Base-by-base conservation (phyloP, 2,888 invertebrate species). In the Amblyteles armatorius region DNA sequence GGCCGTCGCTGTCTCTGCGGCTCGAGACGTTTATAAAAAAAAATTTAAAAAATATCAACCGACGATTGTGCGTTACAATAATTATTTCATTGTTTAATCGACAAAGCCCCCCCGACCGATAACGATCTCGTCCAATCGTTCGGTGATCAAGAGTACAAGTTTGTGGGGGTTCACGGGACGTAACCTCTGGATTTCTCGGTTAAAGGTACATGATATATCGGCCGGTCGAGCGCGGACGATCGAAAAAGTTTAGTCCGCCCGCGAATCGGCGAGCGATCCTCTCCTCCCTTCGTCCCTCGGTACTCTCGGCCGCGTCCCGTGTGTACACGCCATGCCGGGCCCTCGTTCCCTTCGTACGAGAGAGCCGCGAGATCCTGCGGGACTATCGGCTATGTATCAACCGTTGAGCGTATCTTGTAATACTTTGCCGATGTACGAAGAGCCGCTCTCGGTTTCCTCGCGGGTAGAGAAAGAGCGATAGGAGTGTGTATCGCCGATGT, bases 351-450 rank as follows among this genome's bases (percentile, higher is more conserved):
- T 50, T 63, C 29, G n/a, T 29, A 40, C 36, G 33, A 13, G 50
- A 44, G 73, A 73, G 26, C 57, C 11, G 60, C 57, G 52, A 81
- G 82, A 79, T 74, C 78, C 84, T 57, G 79, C 77, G 74, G 60
- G 82, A 85, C 85, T 83, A 87, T 87, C 87, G 87, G 86, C 86
- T 76, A 86, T 87, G 87, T 87, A 87, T 87, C 87, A 87, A 86
- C 78, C 50, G 80, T 78, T 63, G 78, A 84, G 84, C 74, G 87
- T 87, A 86, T 82, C 86, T 86, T 87, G 87, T 87, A 84, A 86
- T 87, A 84, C 84, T 82, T 76, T 65, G 82, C 83, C 74, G 69
- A 65, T 83, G 78, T 72, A 76, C 76, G 80, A 55, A 79, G 83
- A 65, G 36, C 40, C 44, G 57, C 50, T 73, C 52, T 48, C 69